Evolutionary conservation across 2,113 vertebrate species (phyloP).

Genomic region (Polyodon spathula): DNA sequence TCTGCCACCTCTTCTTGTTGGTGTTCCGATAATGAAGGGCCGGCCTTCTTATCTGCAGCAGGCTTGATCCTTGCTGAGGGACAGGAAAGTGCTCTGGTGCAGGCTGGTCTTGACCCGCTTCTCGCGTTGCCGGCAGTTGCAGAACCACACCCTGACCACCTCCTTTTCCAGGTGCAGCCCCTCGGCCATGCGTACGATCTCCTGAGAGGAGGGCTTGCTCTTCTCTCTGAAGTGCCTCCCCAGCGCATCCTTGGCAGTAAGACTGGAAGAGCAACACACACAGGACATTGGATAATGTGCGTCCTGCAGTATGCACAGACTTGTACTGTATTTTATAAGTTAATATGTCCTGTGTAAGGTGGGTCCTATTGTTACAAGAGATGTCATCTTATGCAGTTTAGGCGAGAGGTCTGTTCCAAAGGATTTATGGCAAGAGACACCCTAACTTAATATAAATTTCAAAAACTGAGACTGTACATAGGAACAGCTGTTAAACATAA

Average conservation of each 20-base stretch:
- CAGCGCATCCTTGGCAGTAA: constrained; percentile 89
- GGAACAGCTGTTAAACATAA: too few relatives aligned
- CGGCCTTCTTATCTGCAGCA: constrained; percentile 59
- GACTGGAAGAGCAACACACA: constrained; percentile 46
- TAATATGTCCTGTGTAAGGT: too few relatives aligned
- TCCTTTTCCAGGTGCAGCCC: constrained; percentile 93
- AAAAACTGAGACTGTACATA: too few relatives aligned
- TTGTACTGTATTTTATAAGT: too few relatives aligned
- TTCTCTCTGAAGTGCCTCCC: constrained; percentile 89
- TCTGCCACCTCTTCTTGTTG: neutral
- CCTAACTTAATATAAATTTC: too few relatives aligned
- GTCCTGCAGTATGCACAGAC: too few relatives aligned
- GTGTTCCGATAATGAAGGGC: neutral
- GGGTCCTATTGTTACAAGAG: too few relatives aligned
- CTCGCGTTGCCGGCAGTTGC: constrained; percentile 90
- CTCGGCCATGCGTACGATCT: constrained; percentile 90
- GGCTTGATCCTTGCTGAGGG: constrained; percentile 70
- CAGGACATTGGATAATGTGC: neutral
- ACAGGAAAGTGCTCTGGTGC: constrained; percentile 72
- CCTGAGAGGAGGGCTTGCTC: constrained; percentile 91
- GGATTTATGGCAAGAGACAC: too few relatives aligned
- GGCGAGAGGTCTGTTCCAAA: too few relatives aligned
- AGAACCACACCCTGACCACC: constrained; percentile 98
- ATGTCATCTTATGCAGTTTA: too few relatives aligned
- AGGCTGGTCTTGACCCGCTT: constrained; percentile 96